Evolutionary conservation across 2,888 invertebrate genomes (phyloP), one percentile per base, ranked within the genome.

Genomic region (Oligia latruncula): DNA sequence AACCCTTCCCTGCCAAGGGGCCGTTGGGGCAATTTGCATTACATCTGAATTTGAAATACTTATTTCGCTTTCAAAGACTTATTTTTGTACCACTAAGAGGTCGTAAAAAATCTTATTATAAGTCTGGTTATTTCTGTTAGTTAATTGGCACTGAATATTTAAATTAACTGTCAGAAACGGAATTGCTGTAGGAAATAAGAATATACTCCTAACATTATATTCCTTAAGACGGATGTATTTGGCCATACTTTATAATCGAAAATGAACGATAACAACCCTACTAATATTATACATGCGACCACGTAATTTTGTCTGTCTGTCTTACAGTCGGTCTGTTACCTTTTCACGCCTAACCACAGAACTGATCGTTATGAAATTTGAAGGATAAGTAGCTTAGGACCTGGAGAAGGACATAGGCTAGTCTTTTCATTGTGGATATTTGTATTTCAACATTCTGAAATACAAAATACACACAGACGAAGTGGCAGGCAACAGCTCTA

Each of bases 11-110:
- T 23, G 86, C 80, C 83, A 86, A 89, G 91, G 86, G 91, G 90
- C 92, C 92, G 93, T 90, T 89, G 88, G 90, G 86, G 88, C 92
- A 92, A 96, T 96, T 96, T 96, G 95, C 96, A 95, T 95, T 93
- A 92, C 92, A 94, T 95, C 93, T 93, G 90, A 93, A 93, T 95
- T 93, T 90, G 90, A 92, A 94, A 94, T 92, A 91, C 90, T 92
- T 89, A 89, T 92, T 91, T 87, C 85, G 80, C 86, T 90, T 88
- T 89, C 85, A 88, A 88, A 88, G 87, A 86, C 78, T 88, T 83
- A 83, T 79, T 86, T 86, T 83, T 66, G 64, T 76, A 80, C 80
- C 85, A 85, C 78, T 85, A 86, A 87, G 78, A 85, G 78, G 74
- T 71, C 62, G 74, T 77, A 74, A 75, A 77, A 85, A 83, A 74